Base-by-base conservation (phyloP, 2,797 vertebrate species). In the Euphonia xanthogaster region DNA sequence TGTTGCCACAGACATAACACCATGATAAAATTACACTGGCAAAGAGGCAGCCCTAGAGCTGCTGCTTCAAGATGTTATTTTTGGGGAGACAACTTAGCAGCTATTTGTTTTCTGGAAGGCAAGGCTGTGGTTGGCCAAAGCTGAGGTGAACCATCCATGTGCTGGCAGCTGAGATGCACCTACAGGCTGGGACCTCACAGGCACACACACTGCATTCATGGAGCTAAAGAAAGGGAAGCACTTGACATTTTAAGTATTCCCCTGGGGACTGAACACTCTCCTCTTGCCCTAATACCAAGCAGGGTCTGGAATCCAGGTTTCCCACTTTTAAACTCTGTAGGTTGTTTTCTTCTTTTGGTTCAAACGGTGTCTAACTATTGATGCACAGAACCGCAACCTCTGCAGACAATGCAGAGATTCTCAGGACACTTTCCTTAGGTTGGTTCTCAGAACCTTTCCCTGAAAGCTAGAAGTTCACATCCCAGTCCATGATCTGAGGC, bases 151-250 rank as follows among this genome's bases (percentile, higher is more conserved):
- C 30, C 27, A 31, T 39, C 31, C 17, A 50, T 28, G 23, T 67
- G 53, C 60, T 37, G 25, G 70, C 51, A 62, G 23, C 30, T 51
- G 39, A 85, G 82, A 25, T 1, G 8, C 8, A 47, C 10, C 42
- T 50, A 20, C 25, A 70, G 28, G 71, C 67, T 28, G 33, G 23
- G 31, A 72, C 13, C 61, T 86, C 14, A 9, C 31, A 73, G 18
- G n/a, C 6, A 47, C 12, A 60, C 16, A 31, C 0, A 1, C 6
- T 51, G 30, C 21, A 28, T 12, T 70, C 42, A 14, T 1, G 54
- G 28, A 68, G 35, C 39, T 55, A 61, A 71, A 42, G 28, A 58
- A 75, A 75, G 51, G 35, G n/a, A 89, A 89, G 35, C 20, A 24
- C 47, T 47, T 58, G 17, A 57, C 39, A 44, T 14, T n/a, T 2